A percentile compares a stretch with the other conserved stretches of the same genome.
Conservation (phyloP, 1,140 invertebrate species). For the Magallana ariakensis region DNA sequence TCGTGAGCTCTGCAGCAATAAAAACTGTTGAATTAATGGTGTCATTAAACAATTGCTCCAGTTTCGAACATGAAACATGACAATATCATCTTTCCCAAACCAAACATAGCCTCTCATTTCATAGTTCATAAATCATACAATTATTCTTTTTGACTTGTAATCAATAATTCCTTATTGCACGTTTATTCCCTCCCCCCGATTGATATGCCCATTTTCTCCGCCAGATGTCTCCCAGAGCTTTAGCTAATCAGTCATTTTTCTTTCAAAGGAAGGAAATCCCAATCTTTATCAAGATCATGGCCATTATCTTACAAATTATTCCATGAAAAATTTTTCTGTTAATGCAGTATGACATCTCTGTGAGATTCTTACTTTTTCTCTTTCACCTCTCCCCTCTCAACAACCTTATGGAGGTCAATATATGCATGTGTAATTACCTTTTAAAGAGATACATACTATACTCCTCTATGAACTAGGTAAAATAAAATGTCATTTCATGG, state of each 20-base stretch:
- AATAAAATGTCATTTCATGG: no score
- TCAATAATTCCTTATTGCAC: conserved; percentile 11
- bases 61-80: conserved; percentile 10
- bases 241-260: not conserved
- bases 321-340: not conserved
- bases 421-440: no score
- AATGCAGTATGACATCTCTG: not conserved
- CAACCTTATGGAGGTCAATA: no score
- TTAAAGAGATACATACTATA: no score
- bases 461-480: no score
- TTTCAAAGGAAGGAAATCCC: not conserved
- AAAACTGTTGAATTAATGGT: not conserved
- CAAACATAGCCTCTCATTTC: conserved; percentile 1
- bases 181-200: not conserved
- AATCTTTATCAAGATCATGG: not conserved
- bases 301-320: not conserved
- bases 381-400: no score
- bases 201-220: not conserved
- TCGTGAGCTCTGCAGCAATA: no score
- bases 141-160: conserved; percentile 7
- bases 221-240: conserved; percentile 10
- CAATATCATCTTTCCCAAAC: not conserved
- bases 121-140: conserved; percentile 17
- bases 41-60: conserved; percentile 4
- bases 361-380: no score